A percentile compares a stretch with the other conserved stretches of the same genome.
Evolutionary conservation across 1,140 invertebrate genomes (phyloP).

Genomic region (Agrypnia vestita): DNA sequence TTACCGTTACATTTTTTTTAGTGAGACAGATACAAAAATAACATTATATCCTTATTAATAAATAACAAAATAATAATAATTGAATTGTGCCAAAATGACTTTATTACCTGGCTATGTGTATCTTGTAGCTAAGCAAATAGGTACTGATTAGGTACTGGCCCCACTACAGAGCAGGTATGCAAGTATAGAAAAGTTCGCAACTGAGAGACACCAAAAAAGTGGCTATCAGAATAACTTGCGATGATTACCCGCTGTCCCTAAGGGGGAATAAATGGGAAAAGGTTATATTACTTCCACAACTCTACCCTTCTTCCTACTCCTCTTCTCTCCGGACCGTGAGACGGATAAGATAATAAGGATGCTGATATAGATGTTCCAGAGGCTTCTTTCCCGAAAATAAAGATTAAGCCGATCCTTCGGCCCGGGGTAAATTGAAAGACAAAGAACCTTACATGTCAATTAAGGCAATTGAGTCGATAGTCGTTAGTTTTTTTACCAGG

Average conservation of each 20-base stretch:
- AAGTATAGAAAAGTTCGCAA: conserved; percentile 12
- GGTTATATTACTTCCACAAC: conserved; percentile 62
- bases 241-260: conserved; percentile 59
- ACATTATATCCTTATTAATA: no score
- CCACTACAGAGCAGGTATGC: no score
- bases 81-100: no score
- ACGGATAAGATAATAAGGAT: conserved; percentile 60
- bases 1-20: no score
- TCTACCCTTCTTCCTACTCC: conserved; percentile 56
- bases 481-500: background rate
- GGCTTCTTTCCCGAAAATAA: conserved; percentile 40
- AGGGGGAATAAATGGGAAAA: conserved; percentile 61
- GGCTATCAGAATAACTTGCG: conserved; percentile 60
- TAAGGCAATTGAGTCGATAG: conserved; percentile 30
- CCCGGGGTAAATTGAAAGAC: conserved; percentile 48
- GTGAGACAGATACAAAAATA: no score
- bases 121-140: no score
- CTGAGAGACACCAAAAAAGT: conserved; percentile 56
- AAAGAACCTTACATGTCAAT: conserved; percentile 38
- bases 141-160: no score
- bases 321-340: conserved; percentile 43
- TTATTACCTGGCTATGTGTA: no score
- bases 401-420: conserved; percentile 26
- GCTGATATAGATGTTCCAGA: conserved; percentile 47
- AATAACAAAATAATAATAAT: no score